phyloP scores from a whole-genome alignment of 1,140 invertebrate genomes.

The Zaprionus camerounensis region DNA sequence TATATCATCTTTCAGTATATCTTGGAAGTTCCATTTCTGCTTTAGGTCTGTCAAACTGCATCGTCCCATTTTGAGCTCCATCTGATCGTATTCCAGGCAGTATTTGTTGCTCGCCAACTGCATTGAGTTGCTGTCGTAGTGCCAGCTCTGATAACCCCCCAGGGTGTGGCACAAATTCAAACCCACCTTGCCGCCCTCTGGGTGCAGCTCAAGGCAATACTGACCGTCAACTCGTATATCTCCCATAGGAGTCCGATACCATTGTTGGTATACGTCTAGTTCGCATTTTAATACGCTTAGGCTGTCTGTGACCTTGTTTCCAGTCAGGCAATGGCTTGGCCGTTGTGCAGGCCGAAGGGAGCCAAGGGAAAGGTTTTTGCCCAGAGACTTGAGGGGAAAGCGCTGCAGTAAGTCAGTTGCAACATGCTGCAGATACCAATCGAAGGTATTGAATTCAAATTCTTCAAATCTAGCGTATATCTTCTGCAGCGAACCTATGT shows the following conservation, averaged over 20 bases:
- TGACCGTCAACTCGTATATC: conserved; percentile 21
- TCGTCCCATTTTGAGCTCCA: neutral
- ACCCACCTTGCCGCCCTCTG: neutral
- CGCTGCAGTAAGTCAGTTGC: conserved; percentile 95
- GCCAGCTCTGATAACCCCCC: conserved; percentile 21
- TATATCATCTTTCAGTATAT: neutral
- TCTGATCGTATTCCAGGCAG: conserved; percentile 11
- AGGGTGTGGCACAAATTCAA: conserved; percentile 27
- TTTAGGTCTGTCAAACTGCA: neutral
- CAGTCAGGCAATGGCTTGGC: conserved; percentile 23
- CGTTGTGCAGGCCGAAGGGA: conserved; percentile 3
- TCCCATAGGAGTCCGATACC: conserved; percentile 12
- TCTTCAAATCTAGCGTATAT: neutral
- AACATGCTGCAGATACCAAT: conserved; percentile 96
- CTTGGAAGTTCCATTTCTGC: conserved; percentile 28
- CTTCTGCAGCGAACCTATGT: conserved; percentile 86
- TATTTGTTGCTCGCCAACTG: conserved; percentile 20
- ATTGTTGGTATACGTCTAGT: neutral
- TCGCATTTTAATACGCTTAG: conserved; percentile 9
- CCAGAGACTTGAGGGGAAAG: conserved; percentile 88
- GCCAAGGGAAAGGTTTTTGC: neutral
- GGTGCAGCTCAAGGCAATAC: conserved; percentile 20
- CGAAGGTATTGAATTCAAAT: conserved; percentile 91
- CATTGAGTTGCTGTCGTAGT: conserved; percentile 4
- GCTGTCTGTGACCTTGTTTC: neutral